A percentile compares a stretch with the other conserved stretches of the same genome.
Evolutionary conservation across 2,888 invertebrate species (phyloP).

Genomic region (Chorisops tibialis): DNA sequence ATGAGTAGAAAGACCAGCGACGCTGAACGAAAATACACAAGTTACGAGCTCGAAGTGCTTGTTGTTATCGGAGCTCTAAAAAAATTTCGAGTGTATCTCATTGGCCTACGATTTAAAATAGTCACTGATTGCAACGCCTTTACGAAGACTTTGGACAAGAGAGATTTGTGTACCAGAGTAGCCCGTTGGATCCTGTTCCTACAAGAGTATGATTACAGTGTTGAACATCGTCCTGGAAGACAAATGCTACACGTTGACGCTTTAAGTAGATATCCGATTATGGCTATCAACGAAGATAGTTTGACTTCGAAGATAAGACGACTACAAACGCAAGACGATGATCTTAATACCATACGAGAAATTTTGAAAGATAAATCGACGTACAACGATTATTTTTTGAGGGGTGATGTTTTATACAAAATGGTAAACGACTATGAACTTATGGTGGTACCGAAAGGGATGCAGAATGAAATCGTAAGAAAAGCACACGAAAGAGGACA

Average conservation of each 20-base stretch:
- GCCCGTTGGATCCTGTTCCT: constrained; percentile 1
- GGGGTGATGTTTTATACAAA: too few relatives aligned
- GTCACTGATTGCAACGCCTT: neutral
- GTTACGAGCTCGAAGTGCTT: constrained; percentile 37
- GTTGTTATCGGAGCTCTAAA: neutral
- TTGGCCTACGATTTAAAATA: constrained; percentile 3
- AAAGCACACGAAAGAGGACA: too few relatives aligned
- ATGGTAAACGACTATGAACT: too few relatives aligned
- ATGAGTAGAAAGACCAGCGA: neutral
- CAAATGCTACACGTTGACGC: neutral
- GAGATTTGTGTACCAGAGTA: neutral
- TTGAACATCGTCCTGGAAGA: neutral
- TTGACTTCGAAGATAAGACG: too few relatives aligned
- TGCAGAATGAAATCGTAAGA: too few relatives aligned
- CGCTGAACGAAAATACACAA: constrained; percentile 30
- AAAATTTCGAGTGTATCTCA: neutral
- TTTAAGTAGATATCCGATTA: neutral
- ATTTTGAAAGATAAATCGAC: neutral
- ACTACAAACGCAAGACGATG: neutral
- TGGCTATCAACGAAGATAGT: too few relatives aligned
- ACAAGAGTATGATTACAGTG: neutral
- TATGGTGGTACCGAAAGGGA: too few relatives aligned
- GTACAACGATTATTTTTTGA: too few relatives aligned
- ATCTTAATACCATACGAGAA: too few relatives aligned
- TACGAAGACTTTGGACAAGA: neutral